Evolutionary conservation across 2,113 vertebrate genomes (phyloP).

Genomic region (Mormyrus lacerda): DNA sequence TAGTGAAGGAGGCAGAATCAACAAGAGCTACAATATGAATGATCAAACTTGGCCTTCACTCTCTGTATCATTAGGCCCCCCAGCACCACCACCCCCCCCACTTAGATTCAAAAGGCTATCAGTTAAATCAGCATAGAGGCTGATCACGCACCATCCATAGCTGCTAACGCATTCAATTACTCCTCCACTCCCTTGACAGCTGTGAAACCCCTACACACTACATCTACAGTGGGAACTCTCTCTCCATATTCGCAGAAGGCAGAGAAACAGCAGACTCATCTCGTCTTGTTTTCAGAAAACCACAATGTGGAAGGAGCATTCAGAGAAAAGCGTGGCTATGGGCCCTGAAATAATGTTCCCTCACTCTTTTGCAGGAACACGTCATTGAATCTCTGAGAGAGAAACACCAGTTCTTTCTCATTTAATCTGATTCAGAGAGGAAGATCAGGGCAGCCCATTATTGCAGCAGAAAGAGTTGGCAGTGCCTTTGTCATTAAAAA

Average conservation of each 20-base stretch:
- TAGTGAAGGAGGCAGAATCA: background rate
- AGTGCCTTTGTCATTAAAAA: background rate
- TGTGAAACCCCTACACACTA: background rate
- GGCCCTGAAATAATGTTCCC: background rate
- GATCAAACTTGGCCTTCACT: background rate
- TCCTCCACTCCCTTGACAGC: background rate
- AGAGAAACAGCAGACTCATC: background rate
- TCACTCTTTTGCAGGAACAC: slow-evolving; percentile 1
- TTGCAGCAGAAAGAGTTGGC: background rate
- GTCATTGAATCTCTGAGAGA: slow-evolving; percentile 25
- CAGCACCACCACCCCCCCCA: background rate
- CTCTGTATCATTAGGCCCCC: background rate
- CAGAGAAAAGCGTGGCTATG: background rate
- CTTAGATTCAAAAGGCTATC: background rate
- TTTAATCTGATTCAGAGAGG: slow-evolving; percentile 26
- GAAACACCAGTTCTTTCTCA: slow-evolving; percentile 27
- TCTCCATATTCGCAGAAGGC: background rate
- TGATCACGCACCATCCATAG: background rate
- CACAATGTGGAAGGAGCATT: background rate
- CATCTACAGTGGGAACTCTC: background rate
- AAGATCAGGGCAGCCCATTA: slow-evolving; percentile 15
- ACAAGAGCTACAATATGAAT: background rate
- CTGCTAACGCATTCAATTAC: background rate
- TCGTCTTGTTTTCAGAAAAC: background rate
- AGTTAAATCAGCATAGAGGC: background rate